Base-by-base conservation (phyloP, 1,140 invertebrate genomes). In the Drosophila yakuba region DNA sequence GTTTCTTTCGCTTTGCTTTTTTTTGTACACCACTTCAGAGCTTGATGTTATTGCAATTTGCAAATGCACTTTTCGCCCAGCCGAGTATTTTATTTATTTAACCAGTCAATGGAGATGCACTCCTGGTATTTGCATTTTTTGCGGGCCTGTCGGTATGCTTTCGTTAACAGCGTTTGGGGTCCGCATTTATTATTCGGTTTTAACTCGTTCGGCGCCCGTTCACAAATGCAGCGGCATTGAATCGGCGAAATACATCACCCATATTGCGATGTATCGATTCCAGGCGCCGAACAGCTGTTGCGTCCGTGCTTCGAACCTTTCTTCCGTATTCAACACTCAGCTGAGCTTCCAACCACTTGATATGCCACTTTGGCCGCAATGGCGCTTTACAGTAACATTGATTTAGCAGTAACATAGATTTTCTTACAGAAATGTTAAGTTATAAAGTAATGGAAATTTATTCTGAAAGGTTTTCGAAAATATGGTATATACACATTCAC, bases 111-210 rank as follows among this genome's bases (percentile, higher is more conserved):
- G 15, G 2, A 35, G 12, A 11, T 20, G 50, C 50, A 32, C 52
- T 62, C 7, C 28, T 43, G 10, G n/a, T 14, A 12, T 51, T 32
- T 38, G 51, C 23, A 50, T 56, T 32, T 20, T 39, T 28, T 17
- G 23, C 36, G 36, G 8, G 35, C 50, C 10, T 23, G 23, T 15
- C 38, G 11, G 15, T 15, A 4, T 20, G 2, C 3, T 41, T 35
- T 25, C 25, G 14, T 44, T 36, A 35, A 14, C 32, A 20, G 15
- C 15, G 23, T 7, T 44, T 23, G 57, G 35, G 25, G 15, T 62
- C 23, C 45, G 58, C 58, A 66, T 66, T 50, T 67, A 63, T 25
- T 61, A 43, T 63, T 63, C 17, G 38, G 25, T 23, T 56, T 14
- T 28, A 39, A 52, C 43, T 47, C 15, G 56, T 8, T 45, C 55